phyloP scores from a whole-genome alignment of 2,113 vertebrate species.

The Cichladusa arquata region DNA sequence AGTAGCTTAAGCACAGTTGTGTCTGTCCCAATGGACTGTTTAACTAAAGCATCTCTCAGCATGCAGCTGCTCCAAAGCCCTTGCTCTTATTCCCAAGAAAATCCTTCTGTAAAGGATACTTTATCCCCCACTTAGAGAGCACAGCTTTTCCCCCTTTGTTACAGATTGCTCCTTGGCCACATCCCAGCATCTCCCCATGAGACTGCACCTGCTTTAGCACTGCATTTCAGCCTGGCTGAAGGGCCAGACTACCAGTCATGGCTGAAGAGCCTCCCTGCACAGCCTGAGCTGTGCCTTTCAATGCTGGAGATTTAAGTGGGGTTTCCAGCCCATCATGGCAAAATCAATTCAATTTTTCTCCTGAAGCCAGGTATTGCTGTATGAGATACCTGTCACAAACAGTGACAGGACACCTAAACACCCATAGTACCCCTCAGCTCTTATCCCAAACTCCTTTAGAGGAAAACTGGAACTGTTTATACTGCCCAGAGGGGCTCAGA shows the following conservation, averaged over 20 bases:
- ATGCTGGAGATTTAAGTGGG: fast-evolving
- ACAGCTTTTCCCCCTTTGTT: neutral
- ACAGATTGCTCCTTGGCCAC: neutral
- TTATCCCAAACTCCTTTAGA: neutral
- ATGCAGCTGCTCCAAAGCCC: neutral
- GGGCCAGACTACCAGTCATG: neutral
- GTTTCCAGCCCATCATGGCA: neutral
- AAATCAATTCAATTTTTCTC: neutral
- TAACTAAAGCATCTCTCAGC: neutral
- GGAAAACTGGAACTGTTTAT: neutral
- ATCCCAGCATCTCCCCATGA: neutral
- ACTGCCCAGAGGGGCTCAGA: neutral
- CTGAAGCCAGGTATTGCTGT: neutral
- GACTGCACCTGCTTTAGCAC: neutral
- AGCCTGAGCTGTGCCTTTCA: neutral
- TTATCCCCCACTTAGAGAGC: neutral
- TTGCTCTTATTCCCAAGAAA: neutral
- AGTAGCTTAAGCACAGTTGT: neutral
- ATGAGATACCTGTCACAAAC: neutral
- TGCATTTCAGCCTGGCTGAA: neutral
- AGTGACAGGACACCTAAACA: neutral
- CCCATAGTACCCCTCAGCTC: neutral
- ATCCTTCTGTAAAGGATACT: neutral
- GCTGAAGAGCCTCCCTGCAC: neutral
- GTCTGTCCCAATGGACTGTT: neutral